phyloP scores from a whole-genome alignment of 1,140 invertebrate genomes.

The Drosophila navojoa region DNA sequence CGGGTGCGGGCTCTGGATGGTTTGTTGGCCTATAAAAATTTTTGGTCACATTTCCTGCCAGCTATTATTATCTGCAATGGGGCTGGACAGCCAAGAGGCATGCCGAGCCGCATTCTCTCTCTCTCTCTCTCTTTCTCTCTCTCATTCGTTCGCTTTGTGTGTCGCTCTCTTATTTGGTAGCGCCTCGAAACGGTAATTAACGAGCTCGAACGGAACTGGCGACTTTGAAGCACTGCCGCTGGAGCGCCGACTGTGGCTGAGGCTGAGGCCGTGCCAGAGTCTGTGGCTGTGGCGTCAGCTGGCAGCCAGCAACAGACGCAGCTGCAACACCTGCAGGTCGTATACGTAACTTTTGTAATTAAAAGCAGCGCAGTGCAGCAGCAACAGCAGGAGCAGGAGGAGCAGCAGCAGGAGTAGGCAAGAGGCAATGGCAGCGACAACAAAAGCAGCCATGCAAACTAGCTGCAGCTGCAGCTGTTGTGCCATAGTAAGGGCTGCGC shows the following conservation, averaged over 20 bases:
- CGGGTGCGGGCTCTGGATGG: not conserved
- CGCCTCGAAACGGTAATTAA: slow-evolving; percentile 69
- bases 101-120: not conserved
- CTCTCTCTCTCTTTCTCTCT: not conserved
- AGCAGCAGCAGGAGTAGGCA: not conserved
- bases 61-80: slow-evolving; percentile 51
- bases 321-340: slow-evolving; percentile 77
- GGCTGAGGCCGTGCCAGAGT: slow-evolving; percentile 22
- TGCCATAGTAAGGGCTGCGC: slow-evolving; percentile 29
- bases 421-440: slow-evolving; percentile 24
- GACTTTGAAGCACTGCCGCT: slow-evolving; percentile 67
- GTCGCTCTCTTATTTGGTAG: not conserved
- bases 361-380: slow-evolving; percentile 73
- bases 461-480: slow-evolving; percentile 50
- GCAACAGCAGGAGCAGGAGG: slow-evolving; percentile 16
- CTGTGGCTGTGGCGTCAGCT: slow-evolving; percentile 22
- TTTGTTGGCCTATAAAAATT: slow-evolving; percentile 50
- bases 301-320: slow-evolving; percentile 50
- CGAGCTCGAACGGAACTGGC: slow-evolving; percentile 78
- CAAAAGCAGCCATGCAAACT: slow-evolving; percentile 69
- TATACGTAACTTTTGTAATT: slow-evolving; percentile 82
- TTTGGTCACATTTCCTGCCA: slow-evolving; percentile 70
- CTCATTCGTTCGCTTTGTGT: slow-evolving; percentile 4
- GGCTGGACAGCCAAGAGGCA: not conserved
- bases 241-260: slow-evolving; percentile 25